phyloP scores from a whole-genome alignment of 53 echinoderm and acorn worm species.

The Astropecten irregularis region DNA sequence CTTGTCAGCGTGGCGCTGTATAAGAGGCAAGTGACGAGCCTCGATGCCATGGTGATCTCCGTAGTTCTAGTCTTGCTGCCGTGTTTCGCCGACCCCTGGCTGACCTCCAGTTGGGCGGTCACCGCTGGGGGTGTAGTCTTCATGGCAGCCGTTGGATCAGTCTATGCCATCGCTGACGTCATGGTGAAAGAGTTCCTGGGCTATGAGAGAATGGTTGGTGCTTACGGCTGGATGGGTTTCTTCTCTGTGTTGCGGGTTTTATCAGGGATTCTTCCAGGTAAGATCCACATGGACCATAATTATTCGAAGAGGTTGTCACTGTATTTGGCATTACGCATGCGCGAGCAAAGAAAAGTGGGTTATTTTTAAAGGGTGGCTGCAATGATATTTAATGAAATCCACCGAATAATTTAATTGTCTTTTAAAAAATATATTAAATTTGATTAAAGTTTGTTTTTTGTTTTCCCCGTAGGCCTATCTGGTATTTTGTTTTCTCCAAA shows the following conservation, averaged over 20 bases:
- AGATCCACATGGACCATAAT: too few species aligned
- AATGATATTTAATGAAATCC: too few species aligned
- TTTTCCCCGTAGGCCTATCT: too few species aligned
- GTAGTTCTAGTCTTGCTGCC: background rate
- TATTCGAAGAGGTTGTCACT: too few species aligned
- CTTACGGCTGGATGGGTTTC: background rate
- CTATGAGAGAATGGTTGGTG: background rate
- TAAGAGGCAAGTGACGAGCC: background rate
- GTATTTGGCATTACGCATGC: too few species aligned
- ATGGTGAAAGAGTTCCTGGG: background rate
- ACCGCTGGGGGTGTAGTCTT: background rate
- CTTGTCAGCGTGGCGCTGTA: slow-evolving; percentile 15
- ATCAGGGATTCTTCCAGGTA: slow-evolving; percentile 26
- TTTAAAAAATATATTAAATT: too few species aligned
- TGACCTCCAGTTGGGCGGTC: background rate
- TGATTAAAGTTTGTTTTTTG: too few species aligned
- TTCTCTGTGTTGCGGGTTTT: background rate
- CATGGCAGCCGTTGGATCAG: background rate
- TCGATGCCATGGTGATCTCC: background rate
- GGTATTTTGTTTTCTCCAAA: too few species aligned
- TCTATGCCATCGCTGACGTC: background rate
- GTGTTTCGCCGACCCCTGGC: background rate
- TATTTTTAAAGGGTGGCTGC: too few species aligned
- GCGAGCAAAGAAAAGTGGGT: too few species aligned
- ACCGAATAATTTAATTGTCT: too few species aligned